These are phyloP conservation scores for Caracal caracal DNA, from an alignment of 2,113 vertebrate genomes.

Conservation along the genomic window DNA sequence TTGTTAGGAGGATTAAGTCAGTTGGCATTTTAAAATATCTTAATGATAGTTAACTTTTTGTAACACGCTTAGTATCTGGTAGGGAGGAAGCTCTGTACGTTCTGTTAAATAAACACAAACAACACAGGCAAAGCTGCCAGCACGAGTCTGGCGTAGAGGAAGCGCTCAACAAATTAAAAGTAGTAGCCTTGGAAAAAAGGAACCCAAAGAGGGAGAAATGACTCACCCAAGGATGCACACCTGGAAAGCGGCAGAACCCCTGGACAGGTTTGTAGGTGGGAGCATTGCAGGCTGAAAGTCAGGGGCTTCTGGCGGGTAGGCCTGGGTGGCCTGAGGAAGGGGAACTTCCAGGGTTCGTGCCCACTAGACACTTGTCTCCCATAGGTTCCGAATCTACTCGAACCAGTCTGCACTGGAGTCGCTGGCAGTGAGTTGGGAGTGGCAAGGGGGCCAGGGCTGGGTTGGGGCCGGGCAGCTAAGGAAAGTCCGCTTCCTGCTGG, in stretches of 20 bases:
- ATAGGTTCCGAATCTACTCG: slow-evolving; percentile 96
- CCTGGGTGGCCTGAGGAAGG: background rate
- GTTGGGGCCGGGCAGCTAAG: background rate
- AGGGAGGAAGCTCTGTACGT: background rate
- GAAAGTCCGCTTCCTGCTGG: accelerated
- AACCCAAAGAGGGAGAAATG: background rate
- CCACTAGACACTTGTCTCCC: background rate
- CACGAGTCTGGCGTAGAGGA: background rate
- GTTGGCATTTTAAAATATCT: background rate
- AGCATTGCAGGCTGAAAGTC: background rate
- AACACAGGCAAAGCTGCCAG: background rate
- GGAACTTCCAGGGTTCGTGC: accelerated
- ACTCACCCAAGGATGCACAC: background rate
- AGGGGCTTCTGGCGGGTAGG: background rate
- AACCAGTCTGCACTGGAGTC: slow-evolving; percentile 96
- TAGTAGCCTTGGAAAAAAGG: background rate
- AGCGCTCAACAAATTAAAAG: background rate
- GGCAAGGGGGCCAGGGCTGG: accelerated
- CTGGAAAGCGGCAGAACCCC: background rate
- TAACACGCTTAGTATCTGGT: background rate
- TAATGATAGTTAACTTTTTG: background rate
- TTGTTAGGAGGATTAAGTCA: background rate
- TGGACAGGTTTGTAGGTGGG: background rate
- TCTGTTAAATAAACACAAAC: background rate
- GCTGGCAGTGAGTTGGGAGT: slow-evolving; percentile 89